Conservation (phyloP, 2,888 invertebrate genomes). For the Galerucella pusilla region DNA sequence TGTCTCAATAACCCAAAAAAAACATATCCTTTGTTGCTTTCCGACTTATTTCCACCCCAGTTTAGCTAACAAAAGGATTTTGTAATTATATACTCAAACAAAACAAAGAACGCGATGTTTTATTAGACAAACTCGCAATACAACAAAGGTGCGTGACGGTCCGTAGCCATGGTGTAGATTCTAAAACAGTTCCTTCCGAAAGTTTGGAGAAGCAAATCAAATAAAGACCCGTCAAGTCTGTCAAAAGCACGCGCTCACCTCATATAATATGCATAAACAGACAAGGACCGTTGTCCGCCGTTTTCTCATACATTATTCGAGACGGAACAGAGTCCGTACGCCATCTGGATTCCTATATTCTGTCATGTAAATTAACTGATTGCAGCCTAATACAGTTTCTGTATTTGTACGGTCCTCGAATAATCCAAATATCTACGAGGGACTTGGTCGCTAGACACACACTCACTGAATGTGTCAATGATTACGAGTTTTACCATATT, state of each 20-base stretch:
- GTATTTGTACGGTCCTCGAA: conserved; percentile 53
- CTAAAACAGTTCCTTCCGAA: conserved; percentile 42
- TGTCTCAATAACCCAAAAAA: background rate
- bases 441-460: conserved; percentile 1
- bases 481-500: no score
- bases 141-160: conserved; percentile 44
- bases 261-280: conserved; percentile 61
- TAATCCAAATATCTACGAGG: conserved; percentile 48
- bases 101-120: conserved; percentile 38
- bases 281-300: conserved; percentile 53
- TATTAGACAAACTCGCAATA: conserved; percentile 29
- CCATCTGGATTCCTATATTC: conserved; percentile 52
- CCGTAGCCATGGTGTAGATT: background rate
- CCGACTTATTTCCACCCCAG: background rate
- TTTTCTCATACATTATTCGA: conserved; percentile 64
- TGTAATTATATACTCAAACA: conserved; percentile 37
- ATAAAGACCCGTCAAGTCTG: conserved; percentile 53
- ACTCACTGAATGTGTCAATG: no score
- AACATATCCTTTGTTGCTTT: background rate
- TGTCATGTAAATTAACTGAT: conserved; percentile 56
- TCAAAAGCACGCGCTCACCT: conserved; percentile 58
- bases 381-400: conserved; percentile 57
- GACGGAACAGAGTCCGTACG: conserved; percentile 47
- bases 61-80: conserved; percentile 25
- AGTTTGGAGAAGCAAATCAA: conserved; percentile 50